Conservation (phyloP, 2,797 vertebrate species). For the Ctenochaetus hawaiiensis region DNA sequence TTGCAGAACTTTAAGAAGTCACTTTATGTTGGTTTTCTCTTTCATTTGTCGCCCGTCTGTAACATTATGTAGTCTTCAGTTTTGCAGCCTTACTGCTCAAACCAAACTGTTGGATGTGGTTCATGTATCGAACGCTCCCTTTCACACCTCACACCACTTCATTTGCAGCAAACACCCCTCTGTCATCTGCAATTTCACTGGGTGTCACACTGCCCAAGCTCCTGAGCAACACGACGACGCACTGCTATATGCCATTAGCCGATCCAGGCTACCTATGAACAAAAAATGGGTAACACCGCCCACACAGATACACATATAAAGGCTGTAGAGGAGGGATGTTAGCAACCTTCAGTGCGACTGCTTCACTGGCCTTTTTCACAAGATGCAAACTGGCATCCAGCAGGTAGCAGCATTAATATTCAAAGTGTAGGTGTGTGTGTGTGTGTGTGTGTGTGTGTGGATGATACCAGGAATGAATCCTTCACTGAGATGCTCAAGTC, state of each 20-base stretch:
- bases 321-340: not conserved
- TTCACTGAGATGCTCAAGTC: conserved; percentile 3
- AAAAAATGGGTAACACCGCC: conserved; percentile 24
- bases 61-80: not conserved
- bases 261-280: conserved; percentile 45
- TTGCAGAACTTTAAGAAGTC: not conserved
- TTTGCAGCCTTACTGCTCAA: not conserved
- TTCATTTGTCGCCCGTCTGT: conserved; percentile 17
- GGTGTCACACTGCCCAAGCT: conserved; percentile 38
- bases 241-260: conserved; percentile 56
- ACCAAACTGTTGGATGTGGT: conserved; percentile 14
- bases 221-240: conserved; percentile 28
- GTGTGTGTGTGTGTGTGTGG: conserved; percentile 15
- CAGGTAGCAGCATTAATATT: conserved; percentile 63
- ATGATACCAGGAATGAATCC: conserved; percentile 32
- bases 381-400: conserved; percentile 48
- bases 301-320: not conserved
- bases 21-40: not conserved
- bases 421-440: conserved; percentile 26
- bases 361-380: conserved; percentile 28
- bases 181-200: conserved; percentile 41
- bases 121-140: conserved; percentile 36
- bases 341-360: conserved; percentile 21
- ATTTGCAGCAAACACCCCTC: conserved; percentile 33
- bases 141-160: conserved; percentile 43